Evolutionary conservation across 2,113 vertebrate species (phyloP), one percentile per base, ranked within the genome.

Genomic region (Nyctereutes procyonoides): DNA sequence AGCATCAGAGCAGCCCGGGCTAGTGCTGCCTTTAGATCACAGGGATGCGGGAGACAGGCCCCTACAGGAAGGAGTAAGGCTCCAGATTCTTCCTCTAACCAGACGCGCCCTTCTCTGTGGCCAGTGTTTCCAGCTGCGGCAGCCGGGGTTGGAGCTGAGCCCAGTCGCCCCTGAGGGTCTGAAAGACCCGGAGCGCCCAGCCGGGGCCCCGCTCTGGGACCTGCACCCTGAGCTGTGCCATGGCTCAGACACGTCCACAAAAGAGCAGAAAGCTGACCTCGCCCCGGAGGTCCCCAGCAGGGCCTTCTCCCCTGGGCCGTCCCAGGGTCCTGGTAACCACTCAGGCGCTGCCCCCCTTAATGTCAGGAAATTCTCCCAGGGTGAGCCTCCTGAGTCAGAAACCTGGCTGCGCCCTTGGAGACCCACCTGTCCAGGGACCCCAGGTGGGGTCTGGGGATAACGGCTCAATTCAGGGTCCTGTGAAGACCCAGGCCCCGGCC

Each of bases 121-220:
- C 79, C 9, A 4, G 26, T 1, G n/a, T 24, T 26, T 30, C 38
- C n/a, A 32, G 7, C 48, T 5, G 30, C 24, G 35, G 32, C 43
- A 4, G 0, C 30, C 1, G 8, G 8, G n/a, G 0, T 5, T 14
- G 58, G 11, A 22, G 9, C 24, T 7, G 22, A 30, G n/a, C 15
- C 43, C 53, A 15, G 6, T 76, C 24, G 24, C 73, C 43, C 38
- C 73, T 43, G 73, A 48, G 73, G 3, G 7, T 28, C 8, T 17
- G 43, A 48, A 12, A 48, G 30, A 20, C 53, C 4, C 28, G 22
- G 56, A 7, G 30, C 1, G 30, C 43, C 35, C 22, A 2, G 90
- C 35, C 38, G 4, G 0, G 0, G 73, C n/a, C 19, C 38, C 2
- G 3, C 8, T 24, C 20, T 1, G 3, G 63, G 19, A 30, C 11